Base-by-base conservation (phyloP, 2,797 vertebrate genomes). In the Notolepis coatsorum region DNA sequence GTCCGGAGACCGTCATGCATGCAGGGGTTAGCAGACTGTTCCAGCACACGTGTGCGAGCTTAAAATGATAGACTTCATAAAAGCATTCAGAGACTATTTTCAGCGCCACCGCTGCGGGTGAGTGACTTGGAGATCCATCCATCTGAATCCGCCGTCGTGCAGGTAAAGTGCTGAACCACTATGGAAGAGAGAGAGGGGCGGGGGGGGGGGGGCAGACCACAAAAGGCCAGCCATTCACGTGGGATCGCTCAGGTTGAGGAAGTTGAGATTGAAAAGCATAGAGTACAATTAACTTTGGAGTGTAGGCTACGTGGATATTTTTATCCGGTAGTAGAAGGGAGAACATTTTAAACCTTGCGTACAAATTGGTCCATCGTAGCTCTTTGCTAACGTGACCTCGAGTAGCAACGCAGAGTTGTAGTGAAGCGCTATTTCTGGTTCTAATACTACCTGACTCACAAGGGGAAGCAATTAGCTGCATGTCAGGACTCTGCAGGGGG, bases 111-210 rank as follows among this genome's bases (percentile, higher is more conserved):
- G n/a, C n/a, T n/a, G n/a, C n/a, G n/a, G n/a, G 42, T 45, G 12
- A 13, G 68, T 46, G 67, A 52, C 68, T 73, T 68, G 38, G 2
- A 77, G 15, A 55, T 21, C 10, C 31, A 33, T 56, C 24, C 39
- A 50, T 62, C 33, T 49, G 33, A n/a, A 51, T 24, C 37, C 27
- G 48, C 15, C 30, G 12, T 60, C 5, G 3, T 0, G 31, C 66
- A 81, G 61, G 71, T 81, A 63, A n/a, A 75, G 68, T 49, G 48
- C 46, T 38, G 33, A 68, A 15, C 37, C 51, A 15, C 53, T 52
- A 15, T 31, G 18, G 35, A 3, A 18, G 55, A 56, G 50, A 38
- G 0, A 54, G 48, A 15, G 6, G 15, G 15, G 17, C n/a, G 5
- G 37, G 65, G n/a, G 46, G 65, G n/a, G 46, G 45, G 48, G 35